Percentiles rank a stretch among this genome's conserved stretches.
Evolutionary conservation across 2,113 vertebrate genomes (phyloP).

Genomic region (pig (Sus scrofa)): DNA sequence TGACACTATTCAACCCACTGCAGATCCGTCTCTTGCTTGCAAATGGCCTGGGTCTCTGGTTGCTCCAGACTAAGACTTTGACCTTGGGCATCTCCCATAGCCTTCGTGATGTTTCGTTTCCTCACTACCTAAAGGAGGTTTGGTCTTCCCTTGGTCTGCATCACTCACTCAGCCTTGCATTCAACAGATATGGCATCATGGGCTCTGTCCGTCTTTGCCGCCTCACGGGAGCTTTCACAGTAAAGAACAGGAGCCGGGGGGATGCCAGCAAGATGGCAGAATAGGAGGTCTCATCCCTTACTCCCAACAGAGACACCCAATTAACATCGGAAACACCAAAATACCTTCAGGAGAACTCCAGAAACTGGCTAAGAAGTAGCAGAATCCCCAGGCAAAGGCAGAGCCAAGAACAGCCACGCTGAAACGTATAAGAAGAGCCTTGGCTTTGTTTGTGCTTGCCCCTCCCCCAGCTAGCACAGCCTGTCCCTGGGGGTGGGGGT

Average conservation of each 20-base stretch:
- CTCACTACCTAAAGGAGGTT: not conserved
- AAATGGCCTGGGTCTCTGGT: not conserved
- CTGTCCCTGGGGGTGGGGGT: not conserved
- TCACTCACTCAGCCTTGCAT: not conserved
- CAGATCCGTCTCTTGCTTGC: not conserved
- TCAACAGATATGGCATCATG: not conserved
- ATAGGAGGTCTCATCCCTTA: not conserved
- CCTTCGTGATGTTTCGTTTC: not conserved
- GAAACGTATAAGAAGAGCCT: not conserved
- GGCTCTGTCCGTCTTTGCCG: not conserved
- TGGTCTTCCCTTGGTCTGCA: not conserved
- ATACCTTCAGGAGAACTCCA: not conserved
- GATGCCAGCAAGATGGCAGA: not conserved
- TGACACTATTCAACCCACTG: not conserved
- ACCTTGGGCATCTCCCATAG: not conserved
- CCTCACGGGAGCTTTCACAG: not conserved
- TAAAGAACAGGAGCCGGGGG: not conserved
- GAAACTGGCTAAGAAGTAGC: not conserved
- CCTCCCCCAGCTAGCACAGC: too few relatives aligned
- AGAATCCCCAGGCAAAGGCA: not conserved
- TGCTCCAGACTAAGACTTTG: not conserved
- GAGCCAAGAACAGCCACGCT: not conserved
- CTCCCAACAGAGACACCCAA: not conserved
- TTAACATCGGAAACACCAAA: not conserved
- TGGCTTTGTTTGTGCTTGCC: not conserved